Evolutionary conservation across 2,797 vertebrate species (phyloP).

Genomic region (Sebastes kiyomatsui): DNA sequence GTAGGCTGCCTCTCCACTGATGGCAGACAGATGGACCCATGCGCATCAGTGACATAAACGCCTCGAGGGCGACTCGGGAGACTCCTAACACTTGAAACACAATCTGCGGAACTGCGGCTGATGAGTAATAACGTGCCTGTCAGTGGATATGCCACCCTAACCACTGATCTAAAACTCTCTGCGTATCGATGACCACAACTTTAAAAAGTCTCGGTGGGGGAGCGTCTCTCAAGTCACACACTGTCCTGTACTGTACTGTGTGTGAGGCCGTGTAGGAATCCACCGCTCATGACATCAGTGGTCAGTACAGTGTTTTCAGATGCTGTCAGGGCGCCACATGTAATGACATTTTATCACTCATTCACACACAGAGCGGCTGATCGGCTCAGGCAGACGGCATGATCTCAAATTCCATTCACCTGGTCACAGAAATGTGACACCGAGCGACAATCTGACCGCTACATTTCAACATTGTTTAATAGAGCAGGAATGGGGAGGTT

Average conservation of each 20-base stretch:
- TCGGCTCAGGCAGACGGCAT: slow-evolving; percentile 47
- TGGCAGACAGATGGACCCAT: slow-evolving; percentile 69
- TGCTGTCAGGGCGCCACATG: slow-evolving; percentile 41
- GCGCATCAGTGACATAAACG: slow-evolving; percentile 77
- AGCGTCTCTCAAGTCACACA: slow-evolving; percentile 34
- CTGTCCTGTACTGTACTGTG: slow-evolving; percentile 14
- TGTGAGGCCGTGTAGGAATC: slow-evolving; percentile 15
- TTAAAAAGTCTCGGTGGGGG: slow-evolving; percentile 41
- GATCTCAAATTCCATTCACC: slow-evolving; percentile 79
- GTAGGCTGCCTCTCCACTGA: slow-evolving; percentile 58
- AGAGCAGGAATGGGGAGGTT: background rate
- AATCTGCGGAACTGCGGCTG: slow-evolving; percentile 82
- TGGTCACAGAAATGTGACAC: slow-evolving; percentile 78
- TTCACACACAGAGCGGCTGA: slow-evolving; percentile 59
- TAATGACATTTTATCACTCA: slow-evolving; percentile 69
- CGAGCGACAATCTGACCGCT: slow-evolving; percentile 61
- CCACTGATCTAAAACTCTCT: slow-evolving; percentile 78
- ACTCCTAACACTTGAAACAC: slow-evolving; percentile 82
- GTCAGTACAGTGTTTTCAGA: slow-evolving; percentile 37
- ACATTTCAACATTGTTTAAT: slow-evolving; percentile 45
- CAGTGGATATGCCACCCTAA: slow-evolving; percentile 81
- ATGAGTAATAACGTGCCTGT: slow-evolving; percentile 83
- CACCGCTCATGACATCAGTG: slow-evolving; percentile 20
- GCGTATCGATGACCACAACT: slow-evolving; percentile 74
- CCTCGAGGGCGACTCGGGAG: slow-evolving; percentile 76